Base-by-base conservation (phyloP, 1,140 invertebrate species). In the Globodera rostochiensis region DNA sequence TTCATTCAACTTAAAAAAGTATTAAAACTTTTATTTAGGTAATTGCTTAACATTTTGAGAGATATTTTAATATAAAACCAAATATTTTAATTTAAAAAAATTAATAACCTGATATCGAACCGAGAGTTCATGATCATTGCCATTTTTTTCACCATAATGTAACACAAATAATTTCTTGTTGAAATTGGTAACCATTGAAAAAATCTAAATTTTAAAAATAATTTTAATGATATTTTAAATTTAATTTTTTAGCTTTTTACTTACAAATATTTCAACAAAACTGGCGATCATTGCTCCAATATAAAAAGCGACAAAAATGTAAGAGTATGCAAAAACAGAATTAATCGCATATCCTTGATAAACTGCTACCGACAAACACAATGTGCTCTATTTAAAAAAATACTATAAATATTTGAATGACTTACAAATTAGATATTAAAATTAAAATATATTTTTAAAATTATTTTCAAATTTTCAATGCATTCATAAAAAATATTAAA, bases 241-340 rank as follows among this genome's bases (percentile, higher is more conserved):
- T 69, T 70, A 21, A 45, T 6, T 13, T 15, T 70, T 25, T 13
- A 45, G 15, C 15, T 53, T 53, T 53, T 53, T 70, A 11, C 67
- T 70, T 45, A 70, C 67, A 70, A 70, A 70, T 13, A 66, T 21
- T 66, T 66, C 60, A 13, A 66, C 60, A 66, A 66, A 66, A 66
- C 60, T 66, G 60, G 8, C 67, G 5, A 45, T 45, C 11, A n/a
- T 70, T 70, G 67, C 67, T 6, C n/a, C 67, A 45, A 70, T 11
- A 53, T 53, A 53, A 53, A 53, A 8, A 53, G 15, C 6, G 15
- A 53, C 15, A 53, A 8, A 3, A 53, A 53, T 53, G 15, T 53
- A 53, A 53, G 53, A 53, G 8, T 11, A 53, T 53, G 8, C 15
- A 8, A 11, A 53, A 53, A 53, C 8, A 15, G 53, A 53, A 53